phyloP scores from a whole-genome alignment of 1,140 invertebrate genomes.

The Solenopsis invicta region DNA sequence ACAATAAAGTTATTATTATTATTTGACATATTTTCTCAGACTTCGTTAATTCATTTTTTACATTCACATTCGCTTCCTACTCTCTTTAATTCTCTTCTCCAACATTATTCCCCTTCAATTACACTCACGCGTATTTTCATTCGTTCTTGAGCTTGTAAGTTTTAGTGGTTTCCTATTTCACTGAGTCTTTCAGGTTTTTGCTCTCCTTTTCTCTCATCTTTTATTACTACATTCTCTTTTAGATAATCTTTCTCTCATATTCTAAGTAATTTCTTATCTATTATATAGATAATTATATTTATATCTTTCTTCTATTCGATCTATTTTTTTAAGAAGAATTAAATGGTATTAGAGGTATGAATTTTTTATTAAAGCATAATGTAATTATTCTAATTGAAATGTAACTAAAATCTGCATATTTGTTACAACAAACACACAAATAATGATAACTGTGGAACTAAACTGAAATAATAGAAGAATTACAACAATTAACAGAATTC shows the following conservation, averaged over 20 bases:
- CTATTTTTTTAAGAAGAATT: not conserved
- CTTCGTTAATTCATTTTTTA: not conserved
- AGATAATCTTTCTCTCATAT: not conserved
- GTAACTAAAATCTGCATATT: not conserved
- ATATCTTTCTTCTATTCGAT: not conserved
- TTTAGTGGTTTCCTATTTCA: not conserved
- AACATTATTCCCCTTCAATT: not conserved
- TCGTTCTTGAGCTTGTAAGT: constrained; percentile 9
- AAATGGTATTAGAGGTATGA: not conserved
- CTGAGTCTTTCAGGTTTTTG: not conserved
- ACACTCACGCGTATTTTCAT: not conserved
- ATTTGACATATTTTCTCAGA: not conserved
- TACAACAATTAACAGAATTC: not conserved
- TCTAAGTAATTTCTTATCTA: constrained; percentile 1
- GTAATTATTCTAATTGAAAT: not conserved
- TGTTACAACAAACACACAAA: not conserved
- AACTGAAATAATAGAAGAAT: constrained; percentile 3
- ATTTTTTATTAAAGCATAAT: not conserved
- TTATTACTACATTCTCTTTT: constrained; percentile 3
- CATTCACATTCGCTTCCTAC: not conserved
- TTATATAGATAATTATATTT: not conserved
- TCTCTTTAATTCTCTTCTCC: not conserved
- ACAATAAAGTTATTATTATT: not conserved
- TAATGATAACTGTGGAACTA: not conserved
- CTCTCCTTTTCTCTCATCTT: not conserved